Percentiles rank a stretch among this genome's conserved stretches.
These are phyloP conservation scores for Crax fasciolata DNA, from an alignment of 2,797 vertebrate genomes.

Conservation along the genomic window DNA sequence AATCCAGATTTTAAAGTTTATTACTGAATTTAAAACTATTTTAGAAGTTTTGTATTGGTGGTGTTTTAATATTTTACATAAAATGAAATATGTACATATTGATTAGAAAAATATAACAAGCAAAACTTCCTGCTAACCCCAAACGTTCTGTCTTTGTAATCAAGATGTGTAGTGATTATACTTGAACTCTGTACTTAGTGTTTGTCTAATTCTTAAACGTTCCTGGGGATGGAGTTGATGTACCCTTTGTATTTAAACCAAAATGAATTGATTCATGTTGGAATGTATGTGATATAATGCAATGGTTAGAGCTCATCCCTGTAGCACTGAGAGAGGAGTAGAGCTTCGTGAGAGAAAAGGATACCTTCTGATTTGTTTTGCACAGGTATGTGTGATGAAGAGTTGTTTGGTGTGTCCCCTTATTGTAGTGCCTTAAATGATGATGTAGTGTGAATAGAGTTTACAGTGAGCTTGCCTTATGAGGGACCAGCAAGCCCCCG, in stretches of 20 bases:
- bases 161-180: slow-evolving; percentile 88
- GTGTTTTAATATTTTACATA: slow-evolving; percentile 90
- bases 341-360: slow-evolving; percentile 82
- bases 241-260: slow-evolving; percentile 89
- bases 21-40: slow-evolving; percentile 89
- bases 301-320: slow-evolving; percentile 87
- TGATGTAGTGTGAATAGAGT: slow-evolving; percentile 88
- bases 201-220: slow-evolving; percentile 86
- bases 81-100: slow-evolving; percentile 88
- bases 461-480: slow-evolving; percentile 90
- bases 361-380: slow-evolving; percentile 87
- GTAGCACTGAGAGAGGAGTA: slow-evolving; percentile 85
- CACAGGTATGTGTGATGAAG: slow-evolving; percentile 91
- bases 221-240: slow-evolving; percentile 83
- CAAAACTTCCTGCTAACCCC: slow-evolving; percentile 86
- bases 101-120: slow-evolving; percentile 87
- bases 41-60: slow-evolving; percentile 90
- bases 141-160: slow-evolving; percentile 87
- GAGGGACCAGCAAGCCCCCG: slow-evolving; percentile 87
- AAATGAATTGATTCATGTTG: slow-evolving; percentile 86
- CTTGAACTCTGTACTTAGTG: slow-evolving; percentile 89
- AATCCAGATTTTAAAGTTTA: slow-evolving; percentile 87
- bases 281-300: slow-evolving; percentile 89
- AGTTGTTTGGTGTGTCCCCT: slow-evolving; percentile 85
- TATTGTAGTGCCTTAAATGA: slow-evolving; percentile 91